Base-by-base conservation (phyloP, 2,888 invertebrate genomes). In the Limenitis camilla region DNA sequence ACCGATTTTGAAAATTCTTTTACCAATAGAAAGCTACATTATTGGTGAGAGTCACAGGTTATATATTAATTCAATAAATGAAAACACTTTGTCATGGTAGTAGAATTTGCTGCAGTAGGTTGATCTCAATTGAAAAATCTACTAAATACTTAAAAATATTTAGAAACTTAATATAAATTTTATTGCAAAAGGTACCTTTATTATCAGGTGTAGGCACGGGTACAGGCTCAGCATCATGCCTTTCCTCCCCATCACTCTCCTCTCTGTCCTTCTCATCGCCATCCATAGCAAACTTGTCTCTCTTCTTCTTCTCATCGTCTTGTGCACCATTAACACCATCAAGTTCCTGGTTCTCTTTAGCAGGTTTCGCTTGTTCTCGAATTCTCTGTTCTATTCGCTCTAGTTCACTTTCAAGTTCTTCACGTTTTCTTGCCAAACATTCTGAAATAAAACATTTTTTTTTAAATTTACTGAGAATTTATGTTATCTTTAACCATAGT, bases 401-500 rank as follows among this genome's bases (percentile, higher is more conserved):
- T 11, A 93, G 72, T 68, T 93, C 92, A 5, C 90, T 89, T 65
- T 91, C 89, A 0, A 93, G 84, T 63, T 90, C 89, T 55, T 88
- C 82, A 5, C 91, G 88, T 65, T 91, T 92, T 63, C 89, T 90
- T 44, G 88, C 88, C 69, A 93, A 90, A 68, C 89, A 89, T 72
- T 90, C 92, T 92, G 73, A 6, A 35, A 55, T 19, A 19, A 19
- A 19, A 19, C 19, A 19, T 19, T 19, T 10, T 31, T 43, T 19
- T 8, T n/a, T n/a, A n/a, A n/a, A n/a, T n/a, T n/a, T n/a, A n/a
- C n/a, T n/a, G n/a, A n/a, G n/a, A n/a, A n/a, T n/a, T n/a, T n/a
- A n/a, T n/a, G n/a, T n/a, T n/a, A n/a, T n/a, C n/a, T n/a, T n/a
- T n/a, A n/a, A n/a, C n/a, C n/a, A n/a, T n/a, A n/a, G n/a, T n/a